A percentile compares a stretch with the other conserved stretches of the same genome.
phyloP scores from a whole-genome alignment of 2,888 invertebrate species.

The Pandemis heparana region DNA sequence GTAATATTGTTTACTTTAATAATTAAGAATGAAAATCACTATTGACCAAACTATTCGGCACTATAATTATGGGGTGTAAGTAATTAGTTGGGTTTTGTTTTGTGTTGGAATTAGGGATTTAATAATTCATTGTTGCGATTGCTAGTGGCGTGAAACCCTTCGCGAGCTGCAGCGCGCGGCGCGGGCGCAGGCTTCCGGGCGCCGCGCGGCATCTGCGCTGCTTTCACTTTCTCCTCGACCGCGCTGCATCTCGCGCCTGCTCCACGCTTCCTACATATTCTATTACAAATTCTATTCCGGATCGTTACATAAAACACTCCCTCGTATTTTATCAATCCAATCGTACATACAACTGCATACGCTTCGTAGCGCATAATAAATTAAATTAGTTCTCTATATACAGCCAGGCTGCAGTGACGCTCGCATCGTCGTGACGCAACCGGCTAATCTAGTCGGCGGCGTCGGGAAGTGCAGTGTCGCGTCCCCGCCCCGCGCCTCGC shows the following conservation, averaged over 20 bases:
- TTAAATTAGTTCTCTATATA: conserved; percentile 66
- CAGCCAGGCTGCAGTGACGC: conserved; percentile 64
- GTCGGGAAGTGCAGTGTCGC: conserved; percentile 86
- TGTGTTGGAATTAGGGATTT: background rate
- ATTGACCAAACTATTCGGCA: background rate
- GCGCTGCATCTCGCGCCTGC: conserved; percentile 70
- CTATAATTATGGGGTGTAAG: background rate
- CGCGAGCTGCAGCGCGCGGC: conserved; percentile 63
- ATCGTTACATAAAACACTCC: conserved; percentile 60
- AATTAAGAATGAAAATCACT: background rate
- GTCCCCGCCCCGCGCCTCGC: conserved; percentile 81
- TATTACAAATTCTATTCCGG: conserved; percentile 67
- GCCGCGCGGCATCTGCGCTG: conserved; percentile 79
- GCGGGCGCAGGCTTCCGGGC: conserved; percentile 78
- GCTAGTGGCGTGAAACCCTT: conserved; percentile 52
- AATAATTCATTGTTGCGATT: background rate
- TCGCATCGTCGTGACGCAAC: conserved; percentile 79
- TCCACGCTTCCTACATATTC: conserved; percentile 66
- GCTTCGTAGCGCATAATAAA: conserved; percentile 46
- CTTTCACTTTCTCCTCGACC: conserved; percentile 83
- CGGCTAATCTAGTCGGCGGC: conserved; percentile 84
- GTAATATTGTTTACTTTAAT: background rate
- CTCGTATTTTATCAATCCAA: background rate
- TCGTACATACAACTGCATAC: background rate
- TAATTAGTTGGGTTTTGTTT: background rate